Percentiles rank a stretch among this genome's conserved stretches.
Evolutionary conservation across 2,113 vertebrate species (phyloP).

Genomic region (Pomatostomus ruficeps): DNA sequence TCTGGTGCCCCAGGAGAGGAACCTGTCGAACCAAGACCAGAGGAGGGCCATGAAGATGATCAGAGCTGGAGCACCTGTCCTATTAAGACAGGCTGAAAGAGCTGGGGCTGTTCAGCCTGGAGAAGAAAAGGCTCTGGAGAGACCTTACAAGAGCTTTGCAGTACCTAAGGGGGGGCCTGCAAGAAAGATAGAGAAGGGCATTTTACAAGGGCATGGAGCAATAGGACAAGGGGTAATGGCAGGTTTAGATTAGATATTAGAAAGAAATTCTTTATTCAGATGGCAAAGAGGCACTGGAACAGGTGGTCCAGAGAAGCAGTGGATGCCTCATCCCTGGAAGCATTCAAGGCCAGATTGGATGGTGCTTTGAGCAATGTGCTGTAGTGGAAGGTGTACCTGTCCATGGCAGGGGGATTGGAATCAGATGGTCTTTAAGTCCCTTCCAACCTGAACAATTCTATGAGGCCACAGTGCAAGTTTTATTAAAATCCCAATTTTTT

Average conservation of each 20-base stretch:
- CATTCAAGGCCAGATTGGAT: not conserved
- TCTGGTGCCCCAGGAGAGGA: not conserved
- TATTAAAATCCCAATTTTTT: not conserved
- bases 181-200: too few species aligned
- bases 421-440: not conserved
- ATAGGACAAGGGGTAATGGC: not conserved
- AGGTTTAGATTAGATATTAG: not conserved
- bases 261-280: not conserved
- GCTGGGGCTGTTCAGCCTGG: not conserved
- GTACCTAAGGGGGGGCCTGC: not conserved
- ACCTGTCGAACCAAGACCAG: accelerated
- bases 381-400: not conserved
- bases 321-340: not conserved
- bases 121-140: not conserved
- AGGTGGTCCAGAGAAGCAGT: not conserved
- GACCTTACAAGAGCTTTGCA: too few species aligned
- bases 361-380: not conserved
- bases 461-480: not conserved
- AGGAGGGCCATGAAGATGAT: not conserved
- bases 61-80: not conserved
- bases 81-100: not conserved
- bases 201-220: not conserved
- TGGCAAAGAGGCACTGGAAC: not conserved
- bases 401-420: not conserved
- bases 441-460: not conserved